Conservation (phyloP, 2,113 vertebrate species). For the Columba janthina region DNA sequence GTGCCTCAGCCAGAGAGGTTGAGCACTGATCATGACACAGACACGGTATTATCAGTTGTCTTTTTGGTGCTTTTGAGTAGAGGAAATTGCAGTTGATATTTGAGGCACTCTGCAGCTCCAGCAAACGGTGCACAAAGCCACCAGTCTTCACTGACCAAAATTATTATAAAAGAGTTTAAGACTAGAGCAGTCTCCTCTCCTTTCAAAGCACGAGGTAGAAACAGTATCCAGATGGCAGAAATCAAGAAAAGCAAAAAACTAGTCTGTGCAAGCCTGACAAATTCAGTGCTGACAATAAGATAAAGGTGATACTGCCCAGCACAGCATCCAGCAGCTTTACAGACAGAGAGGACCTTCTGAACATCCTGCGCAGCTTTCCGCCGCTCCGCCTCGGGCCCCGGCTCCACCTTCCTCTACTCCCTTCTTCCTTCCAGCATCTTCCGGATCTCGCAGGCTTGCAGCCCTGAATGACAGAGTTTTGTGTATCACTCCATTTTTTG, state of each 20-base stretch:
- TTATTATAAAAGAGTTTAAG: not conserved
- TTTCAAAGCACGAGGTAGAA: not conserved
- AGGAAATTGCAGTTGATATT: not conserved
- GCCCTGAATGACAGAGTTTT: conserved; percentile 67
- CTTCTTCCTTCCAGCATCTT: conserved; percentile 41
- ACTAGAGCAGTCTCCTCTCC: not conserved
- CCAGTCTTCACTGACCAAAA: not conserved
- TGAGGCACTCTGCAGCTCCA: not conserved
- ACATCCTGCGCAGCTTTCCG: conserved; percentile 16
- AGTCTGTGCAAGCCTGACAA: not conserved
- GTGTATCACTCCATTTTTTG: not conserved
- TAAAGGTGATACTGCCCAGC: not conserved
- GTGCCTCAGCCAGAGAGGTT: not conserved
- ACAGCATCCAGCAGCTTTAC: not conserved
- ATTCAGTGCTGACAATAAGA: not conserved
- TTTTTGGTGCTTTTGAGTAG: not conserved
- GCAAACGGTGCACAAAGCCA: rapidly evolving
- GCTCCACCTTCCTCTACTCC: conserved; percentile 6
- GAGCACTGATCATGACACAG: not conserved
- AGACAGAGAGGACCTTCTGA: conserved; percentile 25
- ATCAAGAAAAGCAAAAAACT: not conserved
- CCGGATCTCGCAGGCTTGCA: conserved; percentile 20
- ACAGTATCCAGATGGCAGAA: not conserved
- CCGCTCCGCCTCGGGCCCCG: not conserved
- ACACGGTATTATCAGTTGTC: not conserved